Evolutionary conservation across 2,888 invertebrate species (phyloP), one percentile per base, ranked within the genome.

Genomic region (Norana najaformis): DNA sequence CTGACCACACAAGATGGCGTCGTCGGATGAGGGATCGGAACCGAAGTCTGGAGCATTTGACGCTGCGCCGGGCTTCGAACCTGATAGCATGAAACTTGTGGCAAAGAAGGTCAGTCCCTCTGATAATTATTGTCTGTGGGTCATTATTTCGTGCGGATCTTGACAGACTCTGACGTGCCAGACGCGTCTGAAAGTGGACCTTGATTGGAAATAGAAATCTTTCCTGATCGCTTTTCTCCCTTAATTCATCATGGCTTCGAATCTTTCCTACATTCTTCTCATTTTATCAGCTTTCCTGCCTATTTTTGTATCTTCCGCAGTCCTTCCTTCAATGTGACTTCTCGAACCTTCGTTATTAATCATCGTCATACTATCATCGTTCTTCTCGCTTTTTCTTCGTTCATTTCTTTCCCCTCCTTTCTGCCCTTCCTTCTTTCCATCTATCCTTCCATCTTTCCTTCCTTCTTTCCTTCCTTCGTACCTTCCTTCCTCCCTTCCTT

Each of bases 1-100:
- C 14, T 85, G 85, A 85, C 85, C 85, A 30, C 20, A 36, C 85
- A 85, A 85, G 37, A 85, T 85, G 85, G 85, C 85, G 85, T 85
- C 85, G 4, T 85, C 85, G 18, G 85, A 85, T 8, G 85, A 85
- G 37, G 85, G 36, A 37, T 36, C 85, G 35, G 85, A 85, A 36
- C 35, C 37, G 3, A 85, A 85, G 85, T 36, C 85, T 37, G 85
- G 85, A 36, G 85, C 85, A 14, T 34, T 2, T 13, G 85, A 85
- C 85, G 85, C 18, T 36, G 85, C 11, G 18, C 85, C 85, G 5
- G 85, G 37, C 1, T 85, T 85, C 36, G 85, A 85, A 85, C 37
- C 85, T 6, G 85, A 85, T 20, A 85, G 20, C 36, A 36, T 35
- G 36, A 85, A 85, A 23, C 35, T 36, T 6, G 36, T 36, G 36